Conservation (phyloP, 2,888 invertebrate genomes). For the Phalangium opilio region DNA sequence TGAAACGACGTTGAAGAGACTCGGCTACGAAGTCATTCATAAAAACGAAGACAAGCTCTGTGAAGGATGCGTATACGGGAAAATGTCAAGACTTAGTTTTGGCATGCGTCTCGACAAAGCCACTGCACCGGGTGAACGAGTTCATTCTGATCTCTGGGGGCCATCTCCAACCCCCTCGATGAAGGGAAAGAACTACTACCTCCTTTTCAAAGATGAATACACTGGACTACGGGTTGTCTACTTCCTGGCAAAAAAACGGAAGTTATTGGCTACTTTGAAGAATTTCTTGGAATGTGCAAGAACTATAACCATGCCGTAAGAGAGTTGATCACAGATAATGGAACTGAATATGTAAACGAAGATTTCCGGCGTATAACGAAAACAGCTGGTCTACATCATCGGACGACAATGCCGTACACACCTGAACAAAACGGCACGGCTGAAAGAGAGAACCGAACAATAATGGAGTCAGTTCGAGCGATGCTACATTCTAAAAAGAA, state of each 20-base stretch:
- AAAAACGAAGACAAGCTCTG: not conserved
- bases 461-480: slow-evolving; percentile 12
- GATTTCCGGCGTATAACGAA: slow-evolving; percentile 9
- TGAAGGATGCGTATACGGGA: slow-evolving; percentile 2
- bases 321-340: slow-evolving; percentile 12
- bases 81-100: not conserved
- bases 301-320: not conserved
- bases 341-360: slow-evolving; percentile 12
- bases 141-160: slow-evolving; percentile 3
- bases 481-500: no score
- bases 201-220: slow-evolving; percentile 10
- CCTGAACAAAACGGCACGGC: slow-evolving; percentile 22
- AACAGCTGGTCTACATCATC: slow-evolving; percentile 14
- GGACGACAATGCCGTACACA: slow-evolving; percentile 11
- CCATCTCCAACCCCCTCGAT: slow-evolving; percentile 5
- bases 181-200: slow-evolving; percentile 6
- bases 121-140: not conserved
- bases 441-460: slow-evolving; percentile 19
- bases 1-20: not conserved
- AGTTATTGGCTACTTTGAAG: not conserved
- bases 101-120: not conserved
- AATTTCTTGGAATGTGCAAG: not conserved
- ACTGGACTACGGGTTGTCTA: slow-evolving; percentile 8
- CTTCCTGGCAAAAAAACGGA: slow-evolving; percentile 7
- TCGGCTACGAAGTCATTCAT: not conserved